Evolutionary conservation across 2,797 vertebrate genomes (phyloP).

Genomic region (Geotrypetes seraphini): DNA sequence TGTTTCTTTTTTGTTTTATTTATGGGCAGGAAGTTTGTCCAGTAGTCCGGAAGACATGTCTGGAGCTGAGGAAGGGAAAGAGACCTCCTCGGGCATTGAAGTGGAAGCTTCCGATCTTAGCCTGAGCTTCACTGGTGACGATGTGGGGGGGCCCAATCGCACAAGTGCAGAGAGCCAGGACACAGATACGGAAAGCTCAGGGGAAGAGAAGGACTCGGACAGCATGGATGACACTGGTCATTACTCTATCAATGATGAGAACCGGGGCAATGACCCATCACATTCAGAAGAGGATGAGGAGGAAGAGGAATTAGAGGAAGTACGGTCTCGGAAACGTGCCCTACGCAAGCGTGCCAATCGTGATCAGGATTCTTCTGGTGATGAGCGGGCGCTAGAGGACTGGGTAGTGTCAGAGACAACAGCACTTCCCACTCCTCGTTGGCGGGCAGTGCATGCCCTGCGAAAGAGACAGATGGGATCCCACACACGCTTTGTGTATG

Average conservation of each 20-base stretch:
- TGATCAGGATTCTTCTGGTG: constrained; percentile 72
- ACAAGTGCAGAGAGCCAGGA: constrained; percentile 42
- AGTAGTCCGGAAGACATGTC: constrained; percentile 65
- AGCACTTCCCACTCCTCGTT: constrained; percentile 66
- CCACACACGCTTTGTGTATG: constrained; percentile 68
- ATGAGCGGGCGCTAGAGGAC: constrained; percentile 79
- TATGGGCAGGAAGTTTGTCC: constrained; percentile 42
- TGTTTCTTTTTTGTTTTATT: not conserved
- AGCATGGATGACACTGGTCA: constrained; percentile 89
- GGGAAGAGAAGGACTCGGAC: constrained; percentile 84
- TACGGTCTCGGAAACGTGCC: constrained; percentile 27
- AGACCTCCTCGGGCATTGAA: constrained; percentile 61
- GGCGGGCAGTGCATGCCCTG: constrained; percentile 74
- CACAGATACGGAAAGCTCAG: constrained; percentile 53
- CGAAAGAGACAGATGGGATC: constrained; percentile 74
- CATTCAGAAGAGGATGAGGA: constrained; percentile 57
- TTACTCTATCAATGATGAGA: constrained; percentile 79
- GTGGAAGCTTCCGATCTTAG: constrained; percentile 61
- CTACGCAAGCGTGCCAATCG: constrained; percentile 47
- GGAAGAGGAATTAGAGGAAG: constrained; percentile 46
- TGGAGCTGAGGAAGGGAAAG: constrained; percentile 47
- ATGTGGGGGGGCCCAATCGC: constrained; percentile 38
- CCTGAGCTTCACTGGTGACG: constrained; percentile 49
- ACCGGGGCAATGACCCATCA: constrained; percentile 56
- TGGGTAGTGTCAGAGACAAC: constrained; percentile 80